These are phyloP conservation scores for Heliangelus exortis DNA, from an alignment of 2,797 vertebrate species.

Conservation along the genomic window DNA sequence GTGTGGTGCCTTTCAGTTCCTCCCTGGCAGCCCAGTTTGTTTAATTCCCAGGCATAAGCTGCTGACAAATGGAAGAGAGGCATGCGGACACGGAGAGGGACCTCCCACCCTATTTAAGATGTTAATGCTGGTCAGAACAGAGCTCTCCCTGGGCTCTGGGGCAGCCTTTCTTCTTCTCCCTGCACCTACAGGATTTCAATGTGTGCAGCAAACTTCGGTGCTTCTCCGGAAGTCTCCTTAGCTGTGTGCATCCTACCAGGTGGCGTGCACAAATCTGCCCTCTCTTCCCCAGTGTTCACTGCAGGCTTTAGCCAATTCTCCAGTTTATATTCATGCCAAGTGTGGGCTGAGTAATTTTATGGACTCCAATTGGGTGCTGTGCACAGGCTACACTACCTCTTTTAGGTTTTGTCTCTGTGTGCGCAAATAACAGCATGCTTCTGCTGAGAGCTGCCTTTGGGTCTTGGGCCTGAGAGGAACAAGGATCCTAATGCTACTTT, in stretches of 20 bases:
- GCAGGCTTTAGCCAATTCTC: neutral
- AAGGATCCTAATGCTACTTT: neutral
- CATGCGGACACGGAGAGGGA: neutral
- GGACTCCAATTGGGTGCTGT: neutral
- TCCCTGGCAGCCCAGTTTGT: neutral
- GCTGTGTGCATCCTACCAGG: accelerated
- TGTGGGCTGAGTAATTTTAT: neutral
- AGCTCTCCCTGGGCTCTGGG: neutral
- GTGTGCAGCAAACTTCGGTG: neutral
- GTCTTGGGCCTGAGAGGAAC: neutral
- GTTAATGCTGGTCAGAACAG: neutral
- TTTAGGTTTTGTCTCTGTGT: neutral
- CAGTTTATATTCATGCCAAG: neutral
- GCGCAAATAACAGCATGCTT: neutral
- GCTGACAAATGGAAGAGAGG: conserved; percentile 4
- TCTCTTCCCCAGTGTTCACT: neutral
- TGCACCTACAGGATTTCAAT: neutral
- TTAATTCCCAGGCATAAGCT: conserved; percentile 17
- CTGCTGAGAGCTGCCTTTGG: neutral
- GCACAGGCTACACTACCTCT: neutral
- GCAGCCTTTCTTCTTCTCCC: neutral
- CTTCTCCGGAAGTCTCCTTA: neutral
- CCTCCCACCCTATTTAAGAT: neutral
- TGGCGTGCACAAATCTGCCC: neutral
- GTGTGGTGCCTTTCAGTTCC: conserved; percentile 14